phyloP scores from a whole-genome alignment of 2,888 invertebrate genomes.

The Acrocyrtus sp. region DNA sequence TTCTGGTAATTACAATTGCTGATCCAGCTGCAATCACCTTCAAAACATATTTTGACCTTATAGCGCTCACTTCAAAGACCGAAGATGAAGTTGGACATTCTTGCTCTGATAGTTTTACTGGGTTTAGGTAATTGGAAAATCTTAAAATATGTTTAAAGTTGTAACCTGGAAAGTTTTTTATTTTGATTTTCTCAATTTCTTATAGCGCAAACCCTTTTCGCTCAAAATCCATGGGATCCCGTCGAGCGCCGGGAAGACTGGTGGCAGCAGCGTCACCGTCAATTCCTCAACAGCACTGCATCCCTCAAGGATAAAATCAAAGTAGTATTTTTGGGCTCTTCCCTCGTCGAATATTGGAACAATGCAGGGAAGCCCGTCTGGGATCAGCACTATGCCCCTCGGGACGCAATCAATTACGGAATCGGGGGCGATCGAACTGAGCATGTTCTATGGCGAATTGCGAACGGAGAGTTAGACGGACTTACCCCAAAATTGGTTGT shows the following conservation, averaged over 20 bases:
- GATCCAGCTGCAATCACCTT: too few species aligned
- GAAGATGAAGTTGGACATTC: too few species aligned
- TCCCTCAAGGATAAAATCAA: constrained; percentile 23
- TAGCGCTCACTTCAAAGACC: too few species aligned
- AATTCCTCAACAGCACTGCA: constrained; percentile 27
- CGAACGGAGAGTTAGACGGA: constrained; percentile 88
- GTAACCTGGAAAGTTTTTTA: too few species aligned
- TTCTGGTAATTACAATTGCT: too few species aligned
- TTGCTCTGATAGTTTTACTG: too few species aligned
- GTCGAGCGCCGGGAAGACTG: constrained; percentile 22
- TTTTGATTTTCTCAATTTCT: too few species aligned
- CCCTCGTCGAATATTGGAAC: constrained; percentile 41
- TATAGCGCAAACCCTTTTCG: too few species aligned
- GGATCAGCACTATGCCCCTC: constrained; percentile 89
- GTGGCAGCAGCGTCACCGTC: constrained; percentile 37
- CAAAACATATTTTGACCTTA: too few species aligned
- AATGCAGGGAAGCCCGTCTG: constrained; percentile 73
- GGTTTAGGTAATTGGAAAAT: too few species aligned
- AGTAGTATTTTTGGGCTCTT: constrained; percentile 48
- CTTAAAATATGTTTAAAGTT: too few species aligned
- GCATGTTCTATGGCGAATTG: constrained; percentile 88
- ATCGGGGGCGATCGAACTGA: constrained; percentile 88
- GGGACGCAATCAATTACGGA: constrained; percentile 91
- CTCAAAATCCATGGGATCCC: constrained; percentile 46
- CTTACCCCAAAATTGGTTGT: constrained; percentile 77